Evolutionary conservation across 2,888 invertebrate genomes (phyloP).

Genomic region (Nomada ruficornis): DNA sequence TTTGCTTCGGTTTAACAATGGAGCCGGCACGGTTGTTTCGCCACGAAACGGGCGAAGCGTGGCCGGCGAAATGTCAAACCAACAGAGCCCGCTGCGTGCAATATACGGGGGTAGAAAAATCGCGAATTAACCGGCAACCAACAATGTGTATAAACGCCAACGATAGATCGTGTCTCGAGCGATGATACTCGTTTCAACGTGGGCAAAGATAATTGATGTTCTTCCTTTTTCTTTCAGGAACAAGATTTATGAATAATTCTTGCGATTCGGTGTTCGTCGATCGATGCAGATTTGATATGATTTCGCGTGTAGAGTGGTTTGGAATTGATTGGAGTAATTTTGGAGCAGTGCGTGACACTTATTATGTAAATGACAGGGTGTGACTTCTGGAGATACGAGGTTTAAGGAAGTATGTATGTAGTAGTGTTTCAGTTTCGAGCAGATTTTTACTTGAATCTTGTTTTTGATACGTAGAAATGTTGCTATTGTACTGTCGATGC

Average conservation of each 20-base stretch:
- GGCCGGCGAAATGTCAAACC: constrained; percentile 60
- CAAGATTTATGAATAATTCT: not conserved
- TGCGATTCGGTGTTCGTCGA: too few relatives aligned
- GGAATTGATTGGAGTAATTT: too few relatives aligned
- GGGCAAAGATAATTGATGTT: not conserved
- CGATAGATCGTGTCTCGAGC: constrained; percentile 27
- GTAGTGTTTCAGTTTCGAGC: too few relatives aligned
- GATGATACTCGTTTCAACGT: not conserved
- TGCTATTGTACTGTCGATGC: too few relatives aligned
- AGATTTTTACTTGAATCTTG: too few relatives aligned
- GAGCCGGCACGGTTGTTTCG: constrained; percentile 49
- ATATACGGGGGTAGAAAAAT: constrained; percentile 34
- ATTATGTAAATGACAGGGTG: too few relatives aligned
- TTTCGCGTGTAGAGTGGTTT: too few relatives aligned
- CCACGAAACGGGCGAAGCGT: constrained; percentile 42
- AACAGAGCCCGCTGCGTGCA: constrained; percentile 8
- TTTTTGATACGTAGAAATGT: too few relatives aligned
- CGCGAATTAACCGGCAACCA: constrained; percentile 37
- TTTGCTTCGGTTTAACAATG: constrained; percentile 54
- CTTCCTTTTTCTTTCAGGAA: not conserved
- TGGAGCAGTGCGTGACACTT: too few relatives aligned
- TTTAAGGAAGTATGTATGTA: too few relatives aligned
- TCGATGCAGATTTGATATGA: too few relatives aligned
- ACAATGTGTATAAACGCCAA: constrained; percentile 55
- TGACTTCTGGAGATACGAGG: too few relatives aligned